phyloP scores from a whole-genome alignment of 35 echinoderm and acorn worm species.

The Antedon bifida region DNA sequence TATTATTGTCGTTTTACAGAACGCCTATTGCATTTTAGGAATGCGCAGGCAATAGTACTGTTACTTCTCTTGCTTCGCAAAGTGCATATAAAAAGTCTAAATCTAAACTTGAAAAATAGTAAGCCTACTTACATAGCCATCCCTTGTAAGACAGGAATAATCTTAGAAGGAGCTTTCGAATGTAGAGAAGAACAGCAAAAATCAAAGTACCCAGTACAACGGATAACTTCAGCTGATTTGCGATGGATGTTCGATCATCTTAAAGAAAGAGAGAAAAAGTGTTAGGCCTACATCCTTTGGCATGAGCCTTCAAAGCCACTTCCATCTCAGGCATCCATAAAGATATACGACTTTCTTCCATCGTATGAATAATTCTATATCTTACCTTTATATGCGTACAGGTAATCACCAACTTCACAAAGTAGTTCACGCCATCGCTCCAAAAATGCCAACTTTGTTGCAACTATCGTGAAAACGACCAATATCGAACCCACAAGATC shows the following conservation, averaged over 20 bases:
- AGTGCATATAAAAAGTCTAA: no score
- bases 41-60: no score
- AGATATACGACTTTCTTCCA: no score
- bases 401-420: constrained; percentile 28
- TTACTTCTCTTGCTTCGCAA: no score
- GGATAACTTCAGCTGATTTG: constrained; percentile 30
- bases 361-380: no score
- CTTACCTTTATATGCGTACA: neutral
- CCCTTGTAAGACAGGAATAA: constrained; percentile 32
- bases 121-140: constrained; percentile 57
- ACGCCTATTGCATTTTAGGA: no score
- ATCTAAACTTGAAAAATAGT: neutral
- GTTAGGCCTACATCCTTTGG: no score
- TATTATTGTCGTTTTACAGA: no score
- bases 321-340: no score
- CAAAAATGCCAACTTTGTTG: constrained; percentile 9
- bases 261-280: neutral
- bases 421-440: constrained; percentile 14
- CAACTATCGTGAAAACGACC: constrained; percentile 20
- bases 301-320: no score
- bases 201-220: constrained; percentile 32
- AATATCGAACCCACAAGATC: constrained; percentile 24
- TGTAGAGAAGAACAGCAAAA: constrained; percentile 34
- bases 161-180: constrained; percentile 35
- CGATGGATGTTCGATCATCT: constrained; percentile 14